These are phyloP conservation scores for Podargus strigoides DNA, from an alignment of 2,797 vertebrate genomes.

Conservation along the genomic window DNA sequence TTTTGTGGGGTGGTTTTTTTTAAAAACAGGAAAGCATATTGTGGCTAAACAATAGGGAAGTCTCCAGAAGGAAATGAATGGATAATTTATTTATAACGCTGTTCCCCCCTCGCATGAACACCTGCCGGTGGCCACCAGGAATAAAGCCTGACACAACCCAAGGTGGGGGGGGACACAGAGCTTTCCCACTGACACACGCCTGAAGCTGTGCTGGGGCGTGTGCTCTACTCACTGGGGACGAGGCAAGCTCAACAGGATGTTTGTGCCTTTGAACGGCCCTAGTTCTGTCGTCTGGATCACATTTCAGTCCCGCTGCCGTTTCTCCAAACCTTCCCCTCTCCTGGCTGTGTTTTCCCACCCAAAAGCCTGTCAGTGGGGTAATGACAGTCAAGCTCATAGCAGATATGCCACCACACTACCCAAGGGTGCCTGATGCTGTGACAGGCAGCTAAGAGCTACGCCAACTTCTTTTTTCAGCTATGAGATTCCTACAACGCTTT, in stretches of 20 bases:
- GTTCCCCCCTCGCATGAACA: background rate
- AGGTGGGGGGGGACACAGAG: background rate
- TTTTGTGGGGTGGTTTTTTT: background rate
- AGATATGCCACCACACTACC: background rate
- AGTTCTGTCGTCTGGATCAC: background rate
- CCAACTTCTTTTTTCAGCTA: background rate
- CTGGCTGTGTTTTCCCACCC: background rate
- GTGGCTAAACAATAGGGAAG: slow-evolving; percentile 51
- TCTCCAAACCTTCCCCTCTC: background rate
- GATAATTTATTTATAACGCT: slow-evolving; percentile 41
- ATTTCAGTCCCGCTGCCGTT: background rate
- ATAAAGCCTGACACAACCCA: background rate
- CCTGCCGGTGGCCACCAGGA: slow-evolving; percentile 33
- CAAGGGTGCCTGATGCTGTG: background rate
- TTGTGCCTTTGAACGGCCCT: background rate
- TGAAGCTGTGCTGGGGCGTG: background rate
- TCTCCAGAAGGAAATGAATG: slow-evolving; percentile 47
- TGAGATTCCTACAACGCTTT: background rate
- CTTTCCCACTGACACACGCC: background rate
- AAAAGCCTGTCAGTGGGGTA: background rate
- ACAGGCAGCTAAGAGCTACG: background rate
- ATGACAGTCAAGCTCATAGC: background rate
- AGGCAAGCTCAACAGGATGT: slow-evolving; percentile 21
- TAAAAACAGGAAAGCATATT: slow-evolving; percentile 39
- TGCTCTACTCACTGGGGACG: background rate